Base-by-base conservation (phyloP, 1,140 invertebrate genomes). In the Hesperophylax magnus region DNA sequence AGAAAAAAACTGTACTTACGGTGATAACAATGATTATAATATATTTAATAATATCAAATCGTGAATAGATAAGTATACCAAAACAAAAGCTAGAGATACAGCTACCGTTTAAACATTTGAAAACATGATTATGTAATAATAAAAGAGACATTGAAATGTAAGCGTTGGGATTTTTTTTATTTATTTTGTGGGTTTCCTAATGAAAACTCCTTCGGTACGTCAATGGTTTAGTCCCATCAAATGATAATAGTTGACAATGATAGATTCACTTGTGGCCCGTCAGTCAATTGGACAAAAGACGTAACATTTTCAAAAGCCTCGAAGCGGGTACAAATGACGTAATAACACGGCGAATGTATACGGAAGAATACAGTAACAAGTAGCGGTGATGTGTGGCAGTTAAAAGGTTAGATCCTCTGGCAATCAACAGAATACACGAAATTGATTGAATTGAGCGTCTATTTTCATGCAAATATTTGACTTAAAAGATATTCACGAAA, bases 201-300 rank as follows among this genome's bases (percentile, higher is more conserved):
- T 39, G 34, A 39, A 8, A 39, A 8, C 7, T 39, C 8, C 39
- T 2, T 2, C 39, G 8, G 39, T 39, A 14, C 39, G 39, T 14
- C 39, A 47, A 9, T 47, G 39, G 39, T 47, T 14, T 47, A 17
- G 69, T 47, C 34, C 75, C 75, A 77, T 77, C 75, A 78, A 78
- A 78, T 78, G 65, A 47, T 77, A 77, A 53, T 67, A 22, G 17
- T 52, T 79, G 77, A 79, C 77, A 79, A 79, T 79, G 77, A 79
- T 79, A 79, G 65, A 79, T 79, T 79, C 77, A 69, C 77, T 69
- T 69, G 77, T 54, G 63, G 77, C 24, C 47, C 63, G 77, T 79
- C 77, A 79, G 20, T 79, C 77, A 71, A 58, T 15, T 3, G n/a
- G 20, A 79, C 77, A 79, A 79, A 79, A 79, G 77, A 71, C 14